Conservation (phyloP, 1,140 invertebrate genomes). For the Leptinotarsa lineolata region DNA sequence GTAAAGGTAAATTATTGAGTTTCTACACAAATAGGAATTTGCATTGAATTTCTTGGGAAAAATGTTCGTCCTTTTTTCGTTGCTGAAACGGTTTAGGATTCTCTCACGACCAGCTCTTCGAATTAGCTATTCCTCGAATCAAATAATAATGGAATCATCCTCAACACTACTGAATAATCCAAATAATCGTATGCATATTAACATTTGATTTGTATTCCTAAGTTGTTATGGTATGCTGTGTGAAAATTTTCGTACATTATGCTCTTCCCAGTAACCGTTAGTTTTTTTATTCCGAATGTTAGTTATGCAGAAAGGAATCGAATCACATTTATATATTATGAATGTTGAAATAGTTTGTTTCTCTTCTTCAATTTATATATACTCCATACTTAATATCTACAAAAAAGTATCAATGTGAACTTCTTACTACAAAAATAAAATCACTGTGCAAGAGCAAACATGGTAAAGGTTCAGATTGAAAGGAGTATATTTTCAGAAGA, state of each 20-base stretch:
- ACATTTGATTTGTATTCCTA: neutral
- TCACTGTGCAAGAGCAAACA: too few species aligned
- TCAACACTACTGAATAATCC: constrained; percentile 1
- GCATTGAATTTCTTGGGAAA: neutral
- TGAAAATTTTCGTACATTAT: neutral
- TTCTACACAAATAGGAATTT: neutral
- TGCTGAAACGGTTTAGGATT: neutral
- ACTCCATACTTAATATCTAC: too few species aligned
- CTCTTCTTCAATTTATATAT: too few species aligned
- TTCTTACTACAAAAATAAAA: too few species aligned
- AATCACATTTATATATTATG: too few species aligned
- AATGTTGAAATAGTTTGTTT: too few species aligned
- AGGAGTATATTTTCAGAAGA: too few species aligned
- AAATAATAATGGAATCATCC: constrained; percentile 3
- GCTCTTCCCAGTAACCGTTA: neutral
- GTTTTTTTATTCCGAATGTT: neutral
- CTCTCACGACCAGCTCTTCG: neutral
- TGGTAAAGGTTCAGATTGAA: too few species aligned
- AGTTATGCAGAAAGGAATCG: too few species aligned
- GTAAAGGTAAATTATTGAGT: neutral
- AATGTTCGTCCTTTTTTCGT: neutral
- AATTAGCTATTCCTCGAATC: neutral
- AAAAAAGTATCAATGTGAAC: too few species aligned
- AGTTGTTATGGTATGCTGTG: neutral
- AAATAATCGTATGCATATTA: neutral